phyloP scores from a whole-genome alignment of 2,113 vertebrate species.

The Osmerus mordax region DNA sequence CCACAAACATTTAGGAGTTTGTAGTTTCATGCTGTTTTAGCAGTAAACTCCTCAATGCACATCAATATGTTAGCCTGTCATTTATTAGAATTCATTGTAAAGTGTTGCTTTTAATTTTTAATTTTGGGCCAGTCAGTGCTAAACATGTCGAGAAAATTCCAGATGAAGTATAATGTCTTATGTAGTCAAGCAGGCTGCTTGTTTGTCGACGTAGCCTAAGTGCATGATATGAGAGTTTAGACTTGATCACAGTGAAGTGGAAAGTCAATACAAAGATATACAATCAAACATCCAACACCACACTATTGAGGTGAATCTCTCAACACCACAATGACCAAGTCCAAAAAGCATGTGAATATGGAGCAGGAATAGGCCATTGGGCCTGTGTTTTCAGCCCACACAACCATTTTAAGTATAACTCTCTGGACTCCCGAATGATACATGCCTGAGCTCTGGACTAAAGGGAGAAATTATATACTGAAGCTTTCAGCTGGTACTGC shows the following conservation, averaged over 20 bases:
- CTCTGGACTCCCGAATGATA: slow-evolving; percentile 25
- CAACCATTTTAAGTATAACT: slow-evolving; percentile 29
- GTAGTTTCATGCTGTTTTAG: slow-evolving; percentile 57
- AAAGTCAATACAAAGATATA: background rate
- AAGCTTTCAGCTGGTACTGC: slow-evolving; percentile 44
- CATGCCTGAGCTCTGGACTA: slow-evolving; percentile 22
- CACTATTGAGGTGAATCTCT: background rate
- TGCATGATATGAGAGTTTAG: background rate
- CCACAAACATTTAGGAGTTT: slow-evolving; percentile 10
- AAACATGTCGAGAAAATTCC: background rate
- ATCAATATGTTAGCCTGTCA: no score
- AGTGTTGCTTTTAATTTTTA: no score
- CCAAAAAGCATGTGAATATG: background rate
- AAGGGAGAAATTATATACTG: slow-evolving; percentile 42
- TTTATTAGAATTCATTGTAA: no score
- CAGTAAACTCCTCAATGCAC: slow-evolving; percentile 40
- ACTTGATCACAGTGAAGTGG: slow-evolving; percentile 2
- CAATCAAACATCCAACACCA: background rate
- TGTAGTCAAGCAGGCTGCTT: slow-evolving; percentile 3
- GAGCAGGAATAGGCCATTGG: background rate
- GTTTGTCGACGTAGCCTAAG: slow-evolving; percentile 9
- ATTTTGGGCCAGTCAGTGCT: no score
- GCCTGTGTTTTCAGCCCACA: slow-evolving; percentile 6
- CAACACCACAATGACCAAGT: background rate
- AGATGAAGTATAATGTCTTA: slow-evolving; percentile 3